Evolutionary conservation across 2,888 invertebrate genomes (phyloP).

Genomic region (Tuberolachnus salignus): DNA sequence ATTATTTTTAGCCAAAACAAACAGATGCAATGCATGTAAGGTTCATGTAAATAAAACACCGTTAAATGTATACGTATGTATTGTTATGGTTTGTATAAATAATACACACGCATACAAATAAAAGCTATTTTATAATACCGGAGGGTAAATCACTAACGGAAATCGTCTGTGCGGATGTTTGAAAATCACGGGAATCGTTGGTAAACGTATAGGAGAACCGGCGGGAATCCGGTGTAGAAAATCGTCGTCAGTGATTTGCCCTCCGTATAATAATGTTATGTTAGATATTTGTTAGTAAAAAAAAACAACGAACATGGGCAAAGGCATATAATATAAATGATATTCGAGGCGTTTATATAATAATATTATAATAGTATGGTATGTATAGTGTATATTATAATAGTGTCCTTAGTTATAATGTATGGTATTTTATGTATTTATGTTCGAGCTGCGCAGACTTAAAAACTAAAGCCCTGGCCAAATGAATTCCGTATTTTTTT

Average conservation of each 20-base stretch:
- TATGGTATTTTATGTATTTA: neutral
- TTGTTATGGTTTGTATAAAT: too few species aligned
- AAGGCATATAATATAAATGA: constrained; percentile 28
- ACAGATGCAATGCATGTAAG: constrained; percentile 52
- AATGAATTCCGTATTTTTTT: neutral
- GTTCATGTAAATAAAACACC: constrained; percentile 45
- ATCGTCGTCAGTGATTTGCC: too few species aligned
- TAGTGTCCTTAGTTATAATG: constrained; percentile 13
- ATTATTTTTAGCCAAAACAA: constrained; percentile 53
- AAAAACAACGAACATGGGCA: constrained; percentile 49
- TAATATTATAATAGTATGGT: too few species aligned
- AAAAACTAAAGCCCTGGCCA: constrained; percentile 25
- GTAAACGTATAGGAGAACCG: too few species aligned
- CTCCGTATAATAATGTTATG: too few species aligned
- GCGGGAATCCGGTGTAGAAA: too few species aligned
- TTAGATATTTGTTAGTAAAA: constrained; percentile 47
- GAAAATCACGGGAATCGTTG: too few species aligned
- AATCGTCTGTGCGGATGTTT: too few species aligned
- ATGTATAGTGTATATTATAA: too few species aligned
- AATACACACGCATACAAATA: neutral
- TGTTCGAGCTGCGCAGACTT: constrained; percentile 28
- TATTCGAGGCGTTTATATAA: constrained; percentile 23
- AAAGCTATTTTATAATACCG: neutral
- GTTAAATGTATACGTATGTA: neutral
- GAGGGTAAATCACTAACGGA: too few species aligned